These are phyloP conservation scores for Lamellibrachia luymesi DNA, from an alignment of 1,140 invertebrate species.

Conservation along the genomic window DNA sequence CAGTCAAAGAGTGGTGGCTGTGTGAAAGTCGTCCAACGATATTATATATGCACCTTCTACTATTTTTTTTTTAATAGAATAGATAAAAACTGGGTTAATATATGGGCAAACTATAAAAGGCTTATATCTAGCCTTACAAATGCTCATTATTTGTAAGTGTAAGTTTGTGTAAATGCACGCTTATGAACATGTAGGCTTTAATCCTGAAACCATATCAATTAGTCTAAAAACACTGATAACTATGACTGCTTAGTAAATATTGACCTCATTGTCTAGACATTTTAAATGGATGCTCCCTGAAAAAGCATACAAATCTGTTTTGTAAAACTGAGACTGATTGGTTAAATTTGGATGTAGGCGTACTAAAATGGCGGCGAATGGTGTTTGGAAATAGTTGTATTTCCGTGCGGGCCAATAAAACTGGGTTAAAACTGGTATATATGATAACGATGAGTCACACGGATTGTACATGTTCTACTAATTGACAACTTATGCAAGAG, in stretches of 20 bases:
- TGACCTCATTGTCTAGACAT: not conserved
- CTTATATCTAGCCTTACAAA: no score
- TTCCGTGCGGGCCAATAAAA: not conserved
- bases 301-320: not conserved
- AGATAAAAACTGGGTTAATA: no score
- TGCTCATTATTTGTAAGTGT: no score
- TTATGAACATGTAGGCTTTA: no score
- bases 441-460: not conserved
- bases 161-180: no score
- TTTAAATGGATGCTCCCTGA: not conserved
- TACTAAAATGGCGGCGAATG: not conserved
- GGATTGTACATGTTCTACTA: not conserved
- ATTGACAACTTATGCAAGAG: not conserved
- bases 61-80: no score
- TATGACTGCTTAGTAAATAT: not conserved
- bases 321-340: conserved; percentile 5
- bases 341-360: conserved; percentile 4
- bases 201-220: not conserved
- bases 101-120: no score
- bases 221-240: not conserved
- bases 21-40: no score
- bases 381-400: not conserved
- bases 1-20: no score
- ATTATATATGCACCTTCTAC: no score
- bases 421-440: not conserved